Percentiles rank a stretch among this genome's conserved stretches.
phyloP scores from a whole-genome alignment of 2,888 invertebrate genomes.

The Vandiemenella viatica region DNA sequence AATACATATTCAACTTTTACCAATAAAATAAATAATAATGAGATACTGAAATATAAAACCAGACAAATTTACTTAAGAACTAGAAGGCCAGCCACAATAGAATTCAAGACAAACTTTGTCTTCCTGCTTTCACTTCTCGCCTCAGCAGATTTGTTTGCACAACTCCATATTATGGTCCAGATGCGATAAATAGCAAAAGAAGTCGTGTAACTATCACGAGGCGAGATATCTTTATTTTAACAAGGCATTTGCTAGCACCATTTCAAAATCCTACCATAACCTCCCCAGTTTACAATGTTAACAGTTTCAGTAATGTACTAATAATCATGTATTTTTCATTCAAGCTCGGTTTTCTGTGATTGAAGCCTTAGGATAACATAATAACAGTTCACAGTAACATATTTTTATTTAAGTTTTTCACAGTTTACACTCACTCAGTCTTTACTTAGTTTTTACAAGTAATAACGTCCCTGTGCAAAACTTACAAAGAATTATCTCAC shows the following conservation, averaged over 20 bases:
- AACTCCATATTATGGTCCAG: neutral
- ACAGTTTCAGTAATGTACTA: slow-evolving; percentile 8
- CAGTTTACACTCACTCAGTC: neutral
- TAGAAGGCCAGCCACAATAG: slow-evolving; percentile 7
- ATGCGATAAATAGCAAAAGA: neutral
- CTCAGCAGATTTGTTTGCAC: neutral
- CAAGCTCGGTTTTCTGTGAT: slow-evolving; percentile 15
- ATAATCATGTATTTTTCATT: slow-evolving; percentile 4
- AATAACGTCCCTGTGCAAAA: too few species aligned
- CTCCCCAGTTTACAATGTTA: slow-evolving; percentile 12
- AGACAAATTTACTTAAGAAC: slow-evolving; percentile 4
- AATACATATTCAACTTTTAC: slow-evolving; percentile 11
- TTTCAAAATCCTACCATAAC: slow-evolving; percentile 17
- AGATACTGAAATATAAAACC: slow-evolving; percentile 2
- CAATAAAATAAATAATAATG: slow-evolving; percentile 9
- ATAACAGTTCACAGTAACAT: slow-evolving; percentile 5
- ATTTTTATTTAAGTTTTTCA: neutral
- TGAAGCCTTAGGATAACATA: neutral
- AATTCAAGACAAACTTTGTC: neutral
- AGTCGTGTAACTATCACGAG: neutral
- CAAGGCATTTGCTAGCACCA: slow-evolving; percentile 19
- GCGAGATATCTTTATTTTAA: slow-evolving; percentile 14
- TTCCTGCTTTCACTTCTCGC: slow-evolving; percentile 2
- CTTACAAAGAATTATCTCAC: neutral
- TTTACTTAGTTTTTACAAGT: too few species aligned